Conservation (phyloP, 92 coral and sea anemone species). For the Porites cylindrica region DNA sequence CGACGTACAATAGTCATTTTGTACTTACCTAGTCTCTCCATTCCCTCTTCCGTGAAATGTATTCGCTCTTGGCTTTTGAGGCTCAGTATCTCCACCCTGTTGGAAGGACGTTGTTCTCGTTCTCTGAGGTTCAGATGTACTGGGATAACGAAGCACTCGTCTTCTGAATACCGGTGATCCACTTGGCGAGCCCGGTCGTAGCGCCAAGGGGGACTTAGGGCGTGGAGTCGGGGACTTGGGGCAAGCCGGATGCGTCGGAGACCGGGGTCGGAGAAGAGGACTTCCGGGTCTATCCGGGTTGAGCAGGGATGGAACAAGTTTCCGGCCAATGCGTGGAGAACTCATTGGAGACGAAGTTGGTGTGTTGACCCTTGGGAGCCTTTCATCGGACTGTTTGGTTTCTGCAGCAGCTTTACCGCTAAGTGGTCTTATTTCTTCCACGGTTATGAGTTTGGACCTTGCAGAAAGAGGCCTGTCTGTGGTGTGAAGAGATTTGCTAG, state of each 20-base stretch:
- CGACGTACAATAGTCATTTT: too few species aligned
- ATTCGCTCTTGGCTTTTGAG: conserved; percentile 12
- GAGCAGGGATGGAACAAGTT: conserved; percentile 31
- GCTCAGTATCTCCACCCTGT: background rate
- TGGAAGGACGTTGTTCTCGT: background rate
- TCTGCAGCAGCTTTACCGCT: background rate
- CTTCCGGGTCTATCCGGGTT: conserved; percentile 30
- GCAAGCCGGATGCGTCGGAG: conserved; percentile 22
- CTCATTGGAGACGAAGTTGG: conserved; percentile 27
- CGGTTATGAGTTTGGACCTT: background rate
- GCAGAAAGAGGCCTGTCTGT: background rate
- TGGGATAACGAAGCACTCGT: background rate
- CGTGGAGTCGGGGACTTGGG: conserved; percentile 30
- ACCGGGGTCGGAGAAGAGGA: conserved; percentile 31
- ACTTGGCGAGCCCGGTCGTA: background rate
- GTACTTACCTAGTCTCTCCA: conserved; percentile 2
- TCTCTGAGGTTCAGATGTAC: background rate
- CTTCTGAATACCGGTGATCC: conserved; percentile 12
- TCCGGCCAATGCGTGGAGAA: conserved; percentile 40
- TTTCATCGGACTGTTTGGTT: conserved; percentile 11
- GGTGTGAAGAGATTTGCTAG: conserved; percentile 10
- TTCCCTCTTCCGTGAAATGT: background rate
- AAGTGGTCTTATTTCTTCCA: conserved; percentile 29
- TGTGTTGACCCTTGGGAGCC: conserved; percentile 12
- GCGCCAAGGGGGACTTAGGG: background rate